phyloP scores from a whole-genome alignment of 2,797 vertebrate species.

The Hyperoplus lanceolatus region DNA sequence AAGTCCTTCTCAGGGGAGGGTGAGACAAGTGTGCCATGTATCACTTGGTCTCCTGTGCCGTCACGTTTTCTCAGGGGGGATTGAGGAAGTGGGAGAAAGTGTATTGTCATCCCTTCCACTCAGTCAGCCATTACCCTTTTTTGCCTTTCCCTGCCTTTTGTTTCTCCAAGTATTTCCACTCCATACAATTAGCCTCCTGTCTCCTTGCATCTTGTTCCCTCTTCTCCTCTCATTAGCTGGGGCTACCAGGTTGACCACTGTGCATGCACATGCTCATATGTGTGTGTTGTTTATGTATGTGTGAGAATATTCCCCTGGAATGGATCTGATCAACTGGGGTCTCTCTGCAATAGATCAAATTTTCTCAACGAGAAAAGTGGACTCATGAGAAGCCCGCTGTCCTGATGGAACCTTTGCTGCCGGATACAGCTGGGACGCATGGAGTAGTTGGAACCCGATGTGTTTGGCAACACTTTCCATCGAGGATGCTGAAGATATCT shows the following conservation, averaged over 20 bases:
- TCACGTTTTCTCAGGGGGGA: not conserved
- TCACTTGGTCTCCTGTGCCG: slow-evolving; percentile 26
- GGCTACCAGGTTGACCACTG: slow-evolving; percentile 51
- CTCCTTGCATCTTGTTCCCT: slow-evolving; percentile 51
- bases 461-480: no score
- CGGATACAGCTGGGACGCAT: no score
- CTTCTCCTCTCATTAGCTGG: slow-evolving; percentile 68
- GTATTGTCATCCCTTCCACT: slow-evolving; percentile 40
- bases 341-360: no score
- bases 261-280: slow-evolving; percentile 22
- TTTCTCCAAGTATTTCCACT: slow-evolving; percentile 40
- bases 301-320: slow-evolving; percentile 39
- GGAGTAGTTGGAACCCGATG: no score
- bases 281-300: slow-evolving; percentile 35
- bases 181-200: slow-evolving; percentile 51
- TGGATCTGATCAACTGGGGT: no score
- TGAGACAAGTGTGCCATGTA: slow-evolving; percentile 35
- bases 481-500: no score
- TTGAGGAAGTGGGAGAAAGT: not conserved
- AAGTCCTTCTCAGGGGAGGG: slow-evolving; percentile 46
- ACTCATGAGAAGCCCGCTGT: no score
- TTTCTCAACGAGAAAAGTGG: no score
- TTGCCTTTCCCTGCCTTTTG: slow-evolving; percentile 38
- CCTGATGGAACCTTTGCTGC: no score
- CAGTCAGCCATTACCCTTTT: slow-evolving; percentile 50